Base-by-base conservation (phyloP, 2,888 invertebrate genomes). In the Diadegma fenestrale region DNA sequence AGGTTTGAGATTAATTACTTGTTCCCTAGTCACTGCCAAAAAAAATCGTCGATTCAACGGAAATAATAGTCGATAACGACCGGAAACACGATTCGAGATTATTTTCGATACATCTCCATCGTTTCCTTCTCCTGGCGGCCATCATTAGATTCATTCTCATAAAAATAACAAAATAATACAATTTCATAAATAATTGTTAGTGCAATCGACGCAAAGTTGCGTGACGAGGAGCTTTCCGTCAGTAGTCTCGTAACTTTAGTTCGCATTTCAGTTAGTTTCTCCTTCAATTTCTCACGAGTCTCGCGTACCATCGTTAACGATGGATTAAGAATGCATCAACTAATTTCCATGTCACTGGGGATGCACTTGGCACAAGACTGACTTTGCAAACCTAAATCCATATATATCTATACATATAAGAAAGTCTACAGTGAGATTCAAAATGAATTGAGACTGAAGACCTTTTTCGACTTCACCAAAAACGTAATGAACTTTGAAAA, bases 271-370 rank as follows among this genome's bases (percentile, higher is more conserved):
- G 66, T 68, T 48, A 72, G 64, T 64, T 54, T 77, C 71, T 26
- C 66, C 2, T 48, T 30, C 72, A 26, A 48, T 68, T 78, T 26
- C 58, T 54, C 45, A 48, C 61, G 54, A 54, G 66, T 66, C 51
- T 30, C 66, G 61, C 66, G 68, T 61, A 43, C 33, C 14, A 68
- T 69, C 63, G 58, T 71, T 72, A 66, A 64, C 58, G 64, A n/a
- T 54, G 43, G 37, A 79, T 81, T 73, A 85, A 64, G 71, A 45
- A 85, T 82, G 85, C 85, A 79, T 82, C 82, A 58, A 54, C 69
- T 54, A 76, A 85, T 85, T 85, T 79, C 54, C 85, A 85, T 71
- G 75, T 79, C 71, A 22, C 54, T 45, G 45, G 14, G 43, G 43
- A 78, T 81, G 82, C 72, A 68, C 61, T 81, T 68, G 79, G 63